A percentile compares a stretch with the other conserved stretches of the same genome.
phyloP scores from a whole-genome alignment of 2,797 vertebrate genomes.

The Hylomyscus alleni region DNA sequence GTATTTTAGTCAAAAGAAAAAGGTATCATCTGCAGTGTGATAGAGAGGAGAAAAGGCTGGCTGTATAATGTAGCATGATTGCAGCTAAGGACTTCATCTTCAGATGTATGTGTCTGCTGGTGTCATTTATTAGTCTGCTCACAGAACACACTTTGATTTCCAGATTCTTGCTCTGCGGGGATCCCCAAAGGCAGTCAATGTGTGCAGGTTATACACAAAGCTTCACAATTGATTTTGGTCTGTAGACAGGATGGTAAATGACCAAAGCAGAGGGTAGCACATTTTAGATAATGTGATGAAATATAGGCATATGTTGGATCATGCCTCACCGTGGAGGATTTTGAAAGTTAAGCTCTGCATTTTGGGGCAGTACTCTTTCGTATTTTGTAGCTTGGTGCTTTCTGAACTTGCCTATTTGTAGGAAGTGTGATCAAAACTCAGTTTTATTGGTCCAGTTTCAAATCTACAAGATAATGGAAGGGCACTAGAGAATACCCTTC shows the following conservation, averaged over 20 bases:
- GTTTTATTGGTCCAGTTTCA: background rate
- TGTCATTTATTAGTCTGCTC: background rate
- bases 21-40: background rate
- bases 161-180: background rate
- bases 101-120: background rate
- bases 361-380: background rate
- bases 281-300: constrained; percentile 8
- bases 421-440: background rate
- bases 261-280: background rate
- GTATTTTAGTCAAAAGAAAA: background rate
- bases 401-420: background rate
- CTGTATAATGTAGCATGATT: background rate
- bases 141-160: background rate
- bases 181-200: background rate
- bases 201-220: background rate
- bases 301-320: background rate
- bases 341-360: background rate
- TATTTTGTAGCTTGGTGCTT: background rate
- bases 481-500: background rate
- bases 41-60: background rate
- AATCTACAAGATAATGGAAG: background rate
- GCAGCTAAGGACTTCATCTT: background rate
- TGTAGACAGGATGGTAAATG: background rate
- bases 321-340: background rate
- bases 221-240: constrained; percentile 22